A percentile compares a stretch with the other conserved stretches of the same genome.
These are phyloP conservation scores for Brachirus orientalis DNA, from an alignment of 2,113 vertebrate genomes.

Conservation along the genomic window DNA sequence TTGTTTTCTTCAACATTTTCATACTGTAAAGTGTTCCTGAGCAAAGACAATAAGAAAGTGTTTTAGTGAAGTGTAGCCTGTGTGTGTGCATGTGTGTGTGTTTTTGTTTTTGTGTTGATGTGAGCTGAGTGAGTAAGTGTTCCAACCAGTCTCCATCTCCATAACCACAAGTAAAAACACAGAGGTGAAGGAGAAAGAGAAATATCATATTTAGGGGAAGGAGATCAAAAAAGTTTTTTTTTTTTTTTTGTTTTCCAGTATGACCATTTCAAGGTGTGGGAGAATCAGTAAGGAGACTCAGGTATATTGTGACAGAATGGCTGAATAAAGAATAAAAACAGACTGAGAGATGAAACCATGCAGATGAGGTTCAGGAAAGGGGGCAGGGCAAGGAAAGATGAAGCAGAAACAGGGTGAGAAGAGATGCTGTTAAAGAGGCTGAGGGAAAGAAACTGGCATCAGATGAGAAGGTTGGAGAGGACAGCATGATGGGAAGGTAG, in stretches of 20 bases:
- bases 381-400: neutral
- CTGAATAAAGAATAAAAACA: neutral
- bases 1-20: too few species aligned
- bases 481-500: slow-evolving; percentile 5
- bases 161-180: too few species aligned
- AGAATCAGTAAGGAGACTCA: too few species aligned
- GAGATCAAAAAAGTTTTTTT: too few species aligned
- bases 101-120: too few species aligned
- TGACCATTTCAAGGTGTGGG: too few species aligned
- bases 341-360: neutral
- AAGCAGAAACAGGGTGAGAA: neutral
- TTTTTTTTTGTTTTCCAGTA: too few species aligned
- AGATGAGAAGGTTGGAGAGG: neutral
- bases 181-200: too few species aligned
- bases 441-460: slow-evolving; percentile 1
- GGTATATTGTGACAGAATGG: too few species aligned
- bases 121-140: slow-evolving; percentile 44
- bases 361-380: neutral
- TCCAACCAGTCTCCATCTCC: neutral
- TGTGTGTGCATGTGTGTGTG: slow-evolving; percentile 13
- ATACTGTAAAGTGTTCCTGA: slow-evolving; percentile 7
- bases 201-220: too few species aligned
- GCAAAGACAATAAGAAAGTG: neutral
- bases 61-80: neutral
- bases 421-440: neutral